Evolutionary conservation across 23 tunicate genomes (phyloP), one percentile per base, ranked within the genome.

Genomic region (Phallusia fumigata): DNA sequence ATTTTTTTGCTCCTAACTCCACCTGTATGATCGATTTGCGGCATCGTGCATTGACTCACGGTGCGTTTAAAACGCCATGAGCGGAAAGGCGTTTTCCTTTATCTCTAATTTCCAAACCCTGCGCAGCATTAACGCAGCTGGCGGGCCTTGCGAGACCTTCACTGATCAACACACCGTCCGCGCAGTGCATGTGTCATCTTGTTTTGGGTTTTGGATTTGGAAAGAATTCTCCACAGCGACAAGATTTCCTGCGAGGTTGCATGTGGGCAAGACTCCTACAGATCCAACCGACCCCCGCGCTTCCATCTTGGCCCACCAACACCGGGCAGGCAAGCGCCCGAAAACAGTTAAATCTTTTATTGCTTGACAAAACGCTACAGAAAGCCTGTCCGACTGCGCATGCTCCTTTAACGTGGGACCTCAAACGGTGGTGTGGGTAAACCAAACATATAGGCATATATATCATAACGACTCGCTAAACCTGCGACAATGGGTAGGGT

Each of bases 341-440:
- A 40, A 5, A 40, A 40, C 47, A 40, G 47, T 40, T 40, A 40
- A 40, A 40, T 40, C 69, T 58, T 58, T 58, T 58, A 58, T 58
- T 58, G 28, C 69, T 13, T 58, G 69, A 22, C 69, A 58, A 58
- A 58, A 21, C 28, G 69, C 11, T 24, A 24, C 69, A 58, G 69
- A 58, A 58, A 58, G 69, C 69, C 69, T 58, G 69, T 58, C 69
- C 69, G 28, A 58, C 69, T 58, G 28, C 11, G 69, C 69, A 58
- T 58, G 69, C 69, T 58, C 69, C 28, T 58, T 24, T 21, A 58
- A 21, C 28, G 28, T 58, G 69, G 69, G 28, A 58, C 28, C 13
- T 58, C 16, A 22, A 58, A 58, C 28, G 26, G 69, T 40, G 47
- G 47, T 40, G 47, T 40, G 10, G 47, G n/a, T n/a, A n/a, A n/a